Conservation (phyloP, 53 echinoderm and acorn worm species). For the Paracentrotus lividus region DNA sequence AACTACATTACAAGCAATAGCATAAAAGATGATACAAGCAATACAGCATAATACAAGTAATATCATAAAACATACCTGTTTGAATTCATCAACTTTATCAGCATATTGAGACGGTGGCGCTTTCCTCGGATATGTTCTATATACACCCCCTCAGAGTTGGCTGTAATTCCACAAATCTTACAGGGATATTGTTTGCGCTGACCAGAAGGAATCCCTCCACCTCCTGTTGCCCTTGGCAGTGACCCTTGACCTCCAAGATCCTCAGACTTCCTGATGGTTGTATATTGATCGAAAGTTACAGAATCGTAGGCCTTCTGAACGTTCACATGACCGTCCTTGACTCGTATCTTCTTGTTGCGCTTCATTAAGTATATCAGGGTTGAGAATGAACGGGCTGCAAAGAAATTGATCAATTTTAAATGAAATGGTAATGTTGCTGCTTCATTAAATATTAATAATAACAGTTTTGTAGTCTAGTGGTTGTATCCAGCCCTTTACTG, state of each 20-base stretch:
- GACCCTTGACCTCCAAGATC: background rate
- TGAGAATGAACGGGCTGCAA: conserved; percentile 44
- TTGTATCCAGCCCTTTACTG: no score
- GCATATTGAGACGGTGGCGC: conserved; percentile 79
- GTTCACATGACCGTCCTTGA: conserved; percentile 33
- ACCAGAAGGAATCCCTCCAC: background rate
- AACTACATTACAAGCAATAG: no score
- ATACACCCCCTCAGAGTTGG: conserved; percentile 77
- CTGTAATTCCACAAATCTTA: conserved; percentile 71
- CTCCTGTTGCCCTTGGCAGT: background rate
- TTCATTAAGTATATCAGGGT: conserved; percentile 18
- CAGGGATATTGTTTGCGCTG: conserved; percentile 77
- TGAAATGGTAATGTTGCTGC: no score
- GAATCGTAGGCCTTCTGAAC: conserved; percentile 57
- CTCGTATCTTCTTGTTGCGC: conserved; percentile 28
- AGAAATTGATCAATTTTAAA: no score
- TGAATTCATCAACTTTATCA: conserved; percentile 73
- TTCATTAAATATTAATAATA: no score
- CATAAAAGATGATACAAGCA: no score
- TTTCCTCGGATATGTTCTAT: conserved; percentile 77
- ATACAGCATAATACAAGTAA: no score
- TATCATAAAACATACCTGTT: conserved; percentile 71
- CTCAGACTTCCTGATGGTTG: conserved; percentile 40
- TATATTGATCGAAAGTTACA: conserved; percentile 46
- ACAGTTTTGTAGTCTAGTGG: no score